Conservation (phyloP, 2,888 invertebrate species). For the Ophraella communa region DNA sequence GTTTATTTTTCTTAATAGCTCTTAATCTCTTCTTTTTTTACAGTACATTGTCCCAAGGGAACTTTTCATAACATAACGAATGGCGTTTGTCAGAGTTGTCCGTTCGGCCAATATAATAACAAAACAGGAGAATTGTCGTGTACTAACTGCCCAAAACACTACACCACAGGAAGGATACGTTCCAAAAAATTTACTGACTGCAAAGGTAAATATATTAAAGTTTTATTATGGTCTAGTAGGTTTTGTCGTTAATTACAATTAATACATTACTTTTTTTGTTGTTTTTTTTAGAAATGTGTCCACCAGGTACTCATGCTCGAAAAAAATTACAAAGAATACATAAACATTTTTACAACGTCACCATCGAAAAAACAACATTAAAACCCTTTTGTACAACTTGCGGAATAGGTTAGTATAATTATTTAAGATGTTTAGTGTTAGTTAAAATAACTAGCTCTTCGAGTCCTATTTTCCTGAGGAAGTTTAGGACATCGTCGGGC, state of each 20-base stretch:
- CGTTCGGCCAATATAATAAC: conserved; percentile 67
- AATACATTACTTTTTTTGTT: not conserved
- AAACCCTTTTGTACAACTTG: conserved; percentile 66
- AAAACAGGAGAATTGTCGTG: conserved; percentile 64
- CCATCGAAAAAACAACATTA: conserved; percentile 59
- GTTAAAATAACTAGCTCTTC: no score
- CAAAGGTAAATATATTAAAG: conserved; percentile 58
- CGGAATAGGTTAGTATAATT: conserved; percentile 48
- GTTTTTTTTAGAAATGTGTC: conserved; percentile 57
- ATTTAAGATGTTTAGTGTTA: no score
- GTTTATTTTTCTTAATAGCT: not conserved
- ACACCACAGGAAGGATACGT: conserved; percentile 64
- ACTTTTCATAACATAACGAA: conserved; percentile 66
- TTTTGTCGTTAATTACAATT: no score
- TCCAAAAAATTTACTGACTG: conserved; percentile 63
- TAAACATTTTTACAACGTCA: conserved; percentile 45
- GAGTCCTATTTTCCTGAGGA: no score
- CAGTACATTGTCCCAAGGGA: conserved; percentile 70
- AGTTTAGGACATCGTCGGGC: no score
- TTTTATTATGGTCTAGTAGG: not conserved
- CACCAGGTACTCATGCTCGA: conserved; percentile 62
- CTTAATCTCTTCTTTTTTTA: conserved; percentile 27
- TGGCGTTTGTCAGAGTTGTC: conserved; percentile 66
- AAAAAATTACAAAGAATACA: conserved; percentile 50
- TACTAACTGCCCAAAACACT: conserved; percentile 64